Conservation (phyloP, 2,113 vertebrate genomes). For the Cervus canadensis region DNA sequence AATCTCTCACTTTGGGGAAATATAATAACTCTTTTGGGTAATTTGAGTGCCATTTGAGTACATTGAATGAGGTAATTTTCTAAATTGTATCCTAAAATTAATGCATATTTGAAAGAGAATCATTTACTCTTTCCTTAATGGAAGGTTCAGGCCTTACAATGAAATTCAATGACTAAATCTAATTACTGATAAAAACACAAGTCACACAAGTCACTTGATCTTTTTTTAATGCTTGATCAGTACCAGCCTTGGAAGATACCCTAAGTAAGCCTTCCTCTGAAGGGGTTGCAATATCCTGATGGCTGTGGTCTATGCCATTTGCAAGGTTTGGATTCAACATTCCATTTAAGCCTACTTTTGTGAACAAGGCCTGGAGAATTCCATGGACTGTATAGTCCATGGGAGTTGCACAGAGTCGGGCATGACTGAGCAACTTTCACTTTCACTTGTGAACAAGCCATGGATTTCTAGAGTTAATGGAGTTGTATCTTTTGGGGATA, state of each 20-base stretch:
- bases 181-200: conserved; percentile 18
- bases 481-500: neutral
- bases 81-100: conserved; percentile 44
- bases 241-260: neutral
- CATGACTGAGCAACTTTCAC: neutral
- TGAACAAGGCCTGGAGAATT: neutral
- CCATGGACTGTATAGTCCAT: neutral
- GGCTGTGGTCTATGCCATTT: neutral
- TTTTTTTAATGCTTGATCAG: neutral
- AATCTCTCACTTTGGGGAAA: conserved; percentile 26
- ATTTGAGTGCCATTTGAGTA: conserved; percentile 25
- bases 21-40: conserved; percentile 52
- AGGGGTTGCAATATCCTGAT: neutral
- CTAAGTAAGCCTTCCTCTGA: neutral
- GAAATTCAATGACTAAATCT: neutral
- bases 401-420: neutral
- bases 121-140: neutral
- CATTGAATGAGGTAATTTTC: conserved; percentile 40
- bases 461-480: neutral
- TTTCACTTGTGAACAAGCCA: neutral
- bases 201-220: neutral
- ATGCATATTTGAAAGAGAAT: neutral
- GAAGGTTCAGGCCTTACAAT: neutral
- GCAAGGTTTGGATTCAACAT: neutral
- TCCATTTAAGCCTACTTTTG: neutral